These are phyloP conservation scores for Heteromyza rotundicornis DNA, from an alignment of 2,888 invertebrate species.

Conservation along the genomic window DNA sequence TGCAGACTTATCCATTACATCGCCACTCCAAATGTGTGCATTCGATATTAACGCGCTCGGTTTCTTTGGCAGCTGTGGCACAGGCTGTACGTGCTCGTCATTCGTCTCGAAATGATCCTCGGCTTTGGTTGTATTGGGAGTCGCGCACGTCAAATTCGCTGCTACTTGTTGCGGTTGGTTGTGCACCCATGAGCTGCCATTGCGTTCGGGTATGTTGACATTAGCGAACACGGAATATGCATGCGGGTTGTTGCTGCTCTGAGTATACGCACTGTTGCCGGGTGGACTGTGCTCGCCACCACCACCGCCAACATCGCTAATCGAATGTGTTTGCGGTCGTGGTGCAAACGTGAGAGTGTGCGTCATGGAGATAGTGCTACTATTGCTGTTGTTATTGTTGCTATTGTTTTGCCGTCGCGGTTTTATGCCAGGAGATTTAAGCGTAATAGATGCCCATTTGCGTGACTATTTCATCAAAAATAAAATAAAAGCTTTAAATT, in stretches of 20 bases:
- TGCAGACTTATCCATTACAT: conserved; percentile 6
- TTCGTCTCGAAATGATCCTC: conserved; percentile 23
- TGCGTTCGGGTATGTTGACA: conserved; percentile 59
- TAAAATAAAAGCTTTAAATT: no score
- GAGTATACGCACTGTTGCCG: conserved; percentile 27
- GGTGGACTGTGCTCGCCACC: conserved; percentile 47
- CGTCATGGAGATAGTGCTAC: conserved; percentile 34
- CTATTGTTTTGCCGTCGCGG: conserved; percentile 65
- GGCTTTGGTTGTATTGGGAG: not conserved
- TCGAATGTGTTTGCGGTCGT: conserved; percentile 32
- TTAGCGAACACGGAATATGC: conserved; percentile 59
- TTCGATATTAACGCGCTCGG: conserved; percentile 35
- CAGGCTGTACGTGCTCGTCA: conserved; percentile 37
- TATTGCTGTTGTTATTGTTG: conserved; percentile 49
- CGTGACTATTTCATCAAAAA: conserved; percentile 58
- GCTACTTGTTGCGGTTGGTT: conserved; percentile 12
- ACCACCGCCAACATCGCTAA: not conserved
- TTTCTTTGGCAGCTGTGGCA: conserved; percentile 47
- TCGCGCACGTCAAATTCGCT: not conserved
- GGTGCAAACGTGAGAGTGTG: conserved; percentile 42
- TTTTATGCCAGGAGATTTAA: conserved; percentile 91
- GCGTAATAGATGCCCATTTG: conserved; percentile 82
- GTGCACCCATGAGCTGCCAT: conserved; percentile 36
- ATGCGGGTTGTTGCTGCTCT: conserved; percentile 39
- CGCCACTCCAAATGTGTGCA: conserved; percentile 6